phyloP scores from a whole-genome alignment of 1,140 invertebrate species.

The Pristionchus pacificus region DNA sequence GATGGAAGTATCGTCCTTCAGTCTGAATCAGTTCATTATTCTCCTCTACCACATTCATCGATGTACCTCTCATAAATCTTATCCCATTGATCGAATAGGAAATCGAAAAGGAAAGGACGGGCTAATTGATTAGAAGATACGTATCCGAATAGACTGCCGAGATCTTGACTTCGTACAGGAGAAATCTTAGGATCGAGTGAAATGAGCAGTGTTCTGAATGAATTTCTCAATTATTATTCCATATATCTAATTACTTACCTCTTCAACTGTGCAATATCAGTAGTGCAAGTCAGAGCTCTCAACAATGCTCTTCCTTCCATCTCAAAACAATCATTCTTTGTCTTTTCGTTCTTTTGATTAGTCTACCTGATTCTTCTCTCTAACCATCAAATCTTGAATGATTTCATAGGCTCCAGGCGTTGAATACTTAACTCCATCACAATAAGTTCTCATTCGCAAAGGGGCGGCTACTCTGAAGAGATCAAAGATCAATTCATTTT shows the following conservation, averaged over 20 bases:
- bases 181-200: too few relatives aligned
- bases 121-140: slow-evolving; percentile 14
- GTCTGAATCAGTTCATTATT: too few relatives aligned
- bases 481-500: neutral
- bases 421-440: slow-evolving; percentile 16
- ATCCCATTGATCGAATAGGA: slow-evolving; percentile 26
- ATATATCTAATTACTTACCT: slow-evolving; percentile 16
- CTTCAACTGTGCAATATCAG: slow-evolving; percentile 17
- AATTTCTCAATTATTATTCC: too few relatives aligned
- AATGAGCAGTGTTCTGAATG: too few relatives aligned
- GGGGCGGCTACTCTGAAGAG: slow-evolving; percentile 20
- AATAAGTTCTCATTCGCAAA: slow-evolving; percentile 16
- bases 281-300: slow-evolving; percentile 17
- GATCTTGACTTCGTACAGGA: slow-evolving; percentile 25
- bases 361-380: neutral
- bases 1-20: too few relatives aligned
- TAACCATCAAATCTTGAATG: slow-evolving; percentile 1
- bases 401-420: slow-evolving; percentile 1
- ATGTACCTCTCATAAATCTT: slow-evolving; percentile 21
- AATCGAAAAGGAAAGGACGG: slow-evolving; percentile 14
- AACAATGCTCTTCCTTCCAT: slow-evolving; percentile 16
- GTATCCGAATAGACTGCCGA: slow-evolving; percentile 1
- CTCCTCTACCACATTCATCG: too few relatives aligned
- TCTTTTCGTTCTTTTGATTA: slow-evolving; percentile 2
- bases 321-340: slow-evolving; percentile 7